These are phyloP conservation scores for Papilio aristodemus DNA, from an alignment of 1,140 invertebrate species.

Conservation along the genomic window DNA sequence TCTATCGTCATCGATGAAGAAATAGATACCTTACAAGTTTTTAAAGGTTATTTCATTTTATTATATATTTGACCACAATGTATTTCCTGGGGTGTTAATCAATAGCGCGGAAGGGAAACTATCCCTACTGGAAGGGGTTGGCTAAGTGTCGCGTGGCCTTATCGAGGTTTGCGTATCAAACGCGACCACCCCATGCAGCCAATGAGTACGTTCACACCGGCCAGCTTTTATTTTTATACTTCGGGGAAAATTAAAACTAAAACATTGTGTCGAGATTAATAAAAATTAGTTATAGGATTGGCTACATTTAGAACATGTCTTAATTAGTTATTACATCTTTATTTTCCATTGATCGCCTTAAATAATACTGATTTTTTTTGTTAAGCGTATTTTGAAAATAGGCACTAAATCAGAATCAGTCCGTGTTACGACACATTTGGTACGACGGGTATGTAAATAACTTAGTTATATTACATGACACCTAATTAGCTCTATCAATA, in stretches of 20 bases:
- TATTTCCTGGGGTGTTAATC: conserved; percentile 18
- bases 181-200: conserved; percentile 13
- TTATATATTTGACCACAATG: conserved; percentile 22
- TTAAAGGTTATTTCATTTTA: conserved; percentile 9
- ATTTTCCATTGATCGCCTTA: too few relatives aligned
- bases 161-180: conserved; percentile 16
- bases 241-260: background rate
- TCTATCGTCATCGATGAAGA: background rate
- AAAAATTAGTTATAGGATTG: background rate
- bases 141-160: conserved; percentile 12
- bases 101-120: conserved; percentile 17
- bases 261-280: background rate
- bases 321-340: background rate
- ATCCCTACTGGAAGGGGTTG: conserved; percentile 14
- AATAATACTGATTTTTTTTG: too few relatives aligned
- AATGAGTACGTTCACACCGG: conserved; percentile 15
- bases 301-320: background rate
- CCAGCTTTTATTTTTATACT: background rate
- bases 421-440: too few relatives aligned
- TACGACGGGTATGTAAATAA: too few relatives aligned
- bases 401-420: too few relatives aligned
- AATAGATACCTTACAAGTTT: conserved; percentile 1
- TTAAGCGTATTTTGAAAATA: too few relatives aligned
- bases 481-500: too few relatives aligned
- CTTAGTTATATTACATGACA: too few relatives aligned